Base-by-base conservation (phyloP, 2,888 invertebrate species). In the Eueremaeus valkanovi region DNA sequence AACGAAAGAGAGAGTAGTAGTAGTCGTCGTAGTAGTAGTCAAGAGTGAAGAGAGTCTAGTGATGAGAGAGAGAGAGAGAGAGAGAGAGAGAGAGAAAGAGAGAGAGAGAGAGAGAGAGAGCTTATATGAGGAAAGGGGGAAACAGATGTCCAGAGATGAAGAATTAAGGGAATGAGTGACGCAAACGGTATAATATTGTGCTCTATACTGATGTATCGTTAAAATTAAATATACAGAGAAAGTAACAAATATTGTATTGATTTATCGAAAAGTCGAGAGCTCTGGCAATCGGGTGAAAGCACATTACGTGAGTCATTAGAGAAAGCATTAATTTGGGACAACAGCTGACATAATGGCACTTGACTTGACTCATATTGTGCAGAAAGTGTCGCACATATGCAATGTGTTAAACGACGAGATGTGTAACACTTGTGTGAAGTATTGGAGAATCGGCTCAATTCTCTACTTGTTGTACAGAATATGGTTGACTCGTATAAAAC, bases 161-260 rank as follows among this genome's bases (percentile, higher is more conserved):
- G 68, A 68, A 68, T 68, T 68, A 66, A 42, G 68, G n/a, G n/a
- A n/a, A 42, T n/a, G 42, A 40, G 42, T 68, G 42, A 68, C 68
- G 13, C 68, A 42, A 42, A 68, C 68, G n/a, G 33, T 63, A 63
- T 63, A 63, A 63, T 63, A 63, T 63, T 33, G 36, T 63, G 9
- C 36, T 45, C 16, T 45, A 45, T 45, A 16, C n/a, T n/a, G n/a
- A n/a, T 55, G 24, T 63, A 33, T n/a, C 33, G 68, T 68, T 68
- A 5, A 68, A 68, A 68, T 68, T 68, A 68, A 68, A 68, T 68
- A 68, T 68, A 68, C 68, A 68, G 68, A n/a, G n/a, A 68, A 68
- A 68, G 68, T 68, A 68, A 68, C 68, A 68, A 63, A 68, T 68
- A 68, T 68, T 36, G 33, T 68, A 24, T 68, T 24, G 31, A 36